A percentile compares a stretch with the other conserved stretches of the same genome.
phyloP scores from a whole-genome alignment of 2,113 vertebrate genomes.

The Pygoscelis adeliae region DNA sequence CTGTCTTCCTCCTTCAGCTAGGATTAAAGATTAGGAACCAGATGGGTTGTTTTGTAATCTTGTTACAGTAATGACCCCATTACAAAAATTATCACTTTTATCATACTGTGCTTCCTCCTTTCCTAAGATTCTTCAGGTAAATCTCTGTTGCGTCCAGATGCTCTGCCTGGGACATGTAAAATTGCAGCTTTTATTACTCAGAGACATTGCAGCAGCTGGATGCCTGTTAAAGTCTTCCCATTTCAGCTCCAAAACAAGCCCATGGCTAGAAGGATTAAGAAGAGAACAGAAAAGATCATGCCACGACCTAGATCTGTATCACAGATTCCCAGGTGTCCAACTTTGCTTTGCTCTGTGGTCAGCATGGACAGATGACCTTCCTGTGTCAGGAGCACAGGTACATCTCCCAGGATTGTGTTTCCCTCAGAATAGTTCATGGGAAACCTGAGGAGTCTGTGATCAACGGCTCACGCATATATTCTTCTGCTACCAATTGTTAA shows the following conservation, averaged over 20 bases:
- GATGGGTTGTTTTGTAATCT: conserved; percentile 13
- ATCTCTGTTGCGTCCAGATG: background rate
- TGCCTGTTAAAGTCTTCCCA: background rate
- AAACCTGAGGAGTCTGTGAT: background rate
- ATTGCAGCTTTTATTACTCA: background rate
- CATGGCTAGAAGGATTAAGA: background rate
- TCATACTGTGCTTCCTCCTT: background rate
- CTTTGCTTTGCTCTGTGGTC: background rate
- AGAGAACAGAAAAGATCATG: background rate
- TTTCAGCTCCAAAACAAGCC: background rate
- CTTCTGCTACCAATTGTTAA: background rate
- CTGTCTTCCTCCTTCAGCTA: background rate
- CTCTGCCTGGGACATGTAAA: background rate
- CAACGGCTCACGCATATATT: background rate
- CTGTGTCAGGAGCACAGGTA: background rate
- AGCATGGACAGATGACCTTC: background rate
- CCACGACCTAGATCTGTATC: background rate
- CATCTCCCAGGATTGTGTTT: background rate
- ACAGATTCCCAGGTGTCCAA: background rate
- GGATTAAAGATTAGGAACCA: background rate
- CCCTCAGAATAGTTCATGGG: background rate
- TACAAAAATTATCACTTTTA: background rate
- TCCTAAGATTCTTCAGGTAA: background rate
- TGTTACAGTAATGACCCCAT: background rate
- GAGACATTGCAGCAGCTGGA: background rate